Evolutionary conservation across 35 echinoderm and acorn worm genomes (phyloP).

Genomic region (Anneissia japonica): DNA sequence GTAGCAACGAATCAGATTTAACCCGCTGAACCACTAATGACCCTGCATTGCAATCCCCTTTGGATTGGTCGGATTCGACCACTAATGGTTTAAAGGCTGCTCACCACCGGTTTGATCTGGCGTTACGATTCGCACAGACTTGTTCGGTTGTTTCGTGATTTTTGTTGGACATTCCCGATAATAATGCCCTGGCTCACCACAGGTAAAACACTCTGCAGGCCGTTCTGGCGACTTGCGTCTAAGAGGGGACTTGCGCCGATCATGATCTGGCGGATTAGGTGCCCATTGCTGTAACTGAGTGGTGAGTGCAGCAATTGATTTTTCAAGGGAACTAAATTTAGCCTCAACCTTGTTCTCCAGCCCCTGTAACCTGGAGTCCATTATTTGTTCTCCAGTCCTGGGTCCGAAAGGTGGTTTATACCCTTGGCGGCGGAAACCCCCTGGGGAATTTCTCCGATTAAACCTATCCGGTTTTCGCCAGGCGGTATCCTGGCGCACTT

Average conservation of each 20-base stretch:
- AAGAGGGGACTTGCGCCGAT: neutral
- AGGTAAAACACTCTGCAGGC: neutral
- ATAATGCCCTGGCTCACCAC: neutral
- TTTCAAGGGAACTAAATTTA: too few species aligned
- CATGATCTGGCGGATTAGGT: neutral
- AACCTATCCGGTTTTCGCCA: neutral
- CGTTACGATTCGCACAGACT: too few species aligned
- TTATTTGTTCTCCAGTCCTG: neutral
- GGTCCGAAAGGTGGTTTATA: too few species aligned
- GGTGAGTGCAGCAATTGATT: too few species aligned
- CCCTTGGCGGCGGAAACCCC: too few species aligned
- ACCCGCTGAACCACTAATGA: neutral
- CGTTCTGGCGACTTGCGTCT: neutral
- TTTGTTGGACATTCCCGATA: neutral
- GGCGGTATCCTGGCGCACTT: neutral
- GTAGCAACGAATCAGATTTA: neutral
- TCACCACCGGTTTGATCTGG: neutral
- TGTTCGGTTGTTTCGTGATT: too few species aligned
- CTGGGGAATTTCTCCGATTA: neutral
- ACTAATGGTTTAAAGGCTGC: neutral
- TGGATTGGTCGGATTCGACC: neutral
- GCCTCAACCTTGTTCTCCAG: too few species aligned
- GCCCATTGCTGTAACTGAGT: too few species aligned
- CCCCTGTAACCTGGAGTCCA: too few species aligned
- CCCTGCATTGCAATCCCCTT: neutral